Base-by-base conservation (phyloP, 2,797 vertebrate species). In the Xenopus petersii region DNA sequence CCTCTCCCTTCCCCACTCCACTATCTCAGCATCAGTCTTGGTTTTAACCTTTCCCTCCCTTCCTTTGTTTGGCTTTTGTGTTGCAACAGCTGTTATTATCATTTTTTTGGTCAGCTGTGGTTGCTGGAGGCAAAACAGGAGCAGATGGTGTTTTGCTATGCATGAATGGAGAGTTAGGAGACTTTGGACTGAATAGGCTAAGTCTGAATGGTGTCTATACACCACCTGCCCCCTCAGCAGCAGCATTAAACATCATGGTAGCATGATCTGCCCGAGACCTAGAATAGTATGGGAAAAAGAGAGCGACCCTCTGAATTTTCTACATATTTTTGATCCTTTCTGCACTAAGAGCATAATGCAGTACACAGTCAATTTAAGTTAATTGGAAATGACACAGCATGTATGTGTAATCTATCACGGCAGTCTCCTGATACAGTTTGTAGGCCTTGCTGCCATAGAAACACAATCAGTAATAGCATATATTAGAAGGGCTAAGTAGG, bases 131-230 rank as follows among this genome's bases (percentile, higher is more conserved):
- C 95, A 95, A 96, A 98, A 97, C 95, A 98, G 94, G 94, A 98
- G 95, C 97, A 99, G 97, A 99, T 99, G 98, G 98, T 97, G 96
- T 98, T 98, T 98, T 98, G 96, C 96, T 96, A 96, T 98, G 96
- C 96, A 98, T 99, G 97, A 99, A 98, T 98, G 95, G 95, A 93
- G 92, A 93, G 94, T 95, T 94, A 94, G 95, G 95, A 93, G 94
- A 95, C 93, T 94, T 89, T 91, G 91, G 93, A 93, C 92, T 99
- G 95, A 99, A 99, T 98, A 98, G 97, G 94, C 94, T 92, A 92
- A 93, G 92, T 95, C 89, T 98, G 96, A 98, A 98, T 98, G 95
- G 96, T 96, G 96, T 98, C 97, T 98, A 92, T 94, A 90, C 93
- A 96, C 96, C 97, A 99, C 97, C 97, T 99, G 97, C 95, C 95